These are phyloP conservation scores for Anhinga anhinga DNA, from an alignment of 2,113 vertebrate species.

Conservation along the genomic window DNA sequence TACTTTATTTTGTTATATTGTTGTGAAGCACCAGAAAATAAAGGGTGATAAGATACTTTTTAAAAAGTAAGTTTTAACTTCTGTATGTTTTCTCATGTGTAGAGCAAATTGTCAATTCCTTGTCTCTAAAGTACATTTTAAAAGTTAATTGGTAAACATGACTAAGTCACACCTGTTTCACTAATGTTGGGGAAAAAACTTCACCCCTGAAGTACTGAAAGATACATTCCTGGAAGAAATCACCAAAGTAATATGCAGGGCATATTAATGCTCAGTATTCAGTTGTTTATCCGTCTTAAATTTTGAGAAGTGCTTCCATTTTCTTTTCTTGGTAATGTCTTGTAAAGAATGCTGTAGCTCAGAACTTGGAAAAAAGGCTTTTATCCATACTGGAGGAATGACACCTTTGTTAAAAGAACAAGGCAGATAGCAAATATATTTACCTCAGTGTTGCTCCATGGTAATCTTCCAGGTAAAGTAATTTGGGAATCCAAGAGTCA, in stretches of 20 bases:
- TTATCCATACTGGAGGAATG: not conserved
- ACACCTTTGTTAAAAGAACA: not conserved
- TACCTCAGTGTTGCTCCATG: slow-evolving; percentile 72
- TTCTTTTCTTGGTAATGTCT: not conserved
- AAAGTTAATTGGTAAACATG: not conserved
- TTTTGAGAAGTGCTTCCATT: not conserved
- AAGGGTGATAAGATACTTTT: not conserved
- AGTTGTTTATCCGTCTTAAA: not conserved
- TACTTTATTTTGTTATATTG: not conserved
- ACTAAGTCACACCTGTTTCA: not conserved
- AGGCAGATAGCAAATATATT: not conserved
- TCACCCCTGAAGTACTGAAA: not conserved
- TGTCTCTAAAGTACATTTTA: not conserved
- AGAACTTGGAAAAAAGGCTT: not conserved
- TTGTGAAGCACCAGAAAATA: slow-evolving; percentile 34
- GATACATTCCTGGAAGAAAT: not conserved
- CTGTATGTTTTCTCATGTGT: not conserved
- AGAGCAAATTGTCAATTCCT: not conserved
- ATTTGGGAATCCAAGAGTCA: slow-evolving; percentile 78
- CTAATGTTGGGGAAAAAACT: not conserved
- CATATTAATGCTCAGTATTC: not conserved
- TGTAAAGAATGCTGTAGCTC: not conserved
- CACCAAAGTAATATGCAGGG: not conserved
- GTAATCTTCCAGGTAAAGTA: slow-evolving; percentile 80
- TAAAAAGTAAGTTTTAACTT: not conserved